Conservation (phyloP, 2,888 invertebrate genomes). For the Nomada goodeniana region DNA sequence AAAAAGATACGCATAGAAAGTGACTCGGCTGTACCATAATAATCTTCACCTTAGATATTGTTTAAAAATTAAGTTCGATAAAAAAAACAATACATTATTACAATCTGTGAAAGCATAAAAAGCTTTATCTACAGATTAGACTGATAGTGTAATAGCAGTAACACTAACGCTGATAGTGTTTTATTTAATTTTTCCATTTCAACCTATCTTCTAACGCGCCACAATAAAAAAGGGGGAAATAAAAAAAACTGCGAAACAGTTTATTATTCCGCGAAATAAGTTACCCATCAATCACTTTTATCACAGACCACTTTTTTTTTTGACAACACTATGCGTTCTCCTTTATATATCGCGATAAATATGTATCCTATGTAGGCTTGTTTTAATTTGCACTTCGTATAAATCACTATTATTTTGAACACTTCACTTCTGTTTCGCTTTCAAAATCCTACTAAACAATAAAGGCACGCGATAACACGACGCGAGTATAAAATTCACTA, state of each 20-base stretch:
- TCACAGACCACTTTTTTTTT: constrained; percentile 5
- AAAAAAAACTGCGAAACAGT: background rate
- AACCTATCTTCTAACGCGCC: background rate
- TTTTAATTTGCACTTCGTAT: constrained; percentile 3
- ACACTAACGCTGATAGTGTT: constrained; percentile 20
- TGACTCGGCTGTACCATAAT: background rate
- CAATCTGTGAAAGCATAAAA: background rate
- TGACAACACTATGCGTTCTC: background rate
- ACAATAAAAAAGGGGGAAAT: background rate
- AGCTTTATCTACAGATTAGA: background rate
- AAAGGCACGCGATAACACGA: background rate
- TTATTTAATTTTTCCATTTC: constrained; percentile 3
- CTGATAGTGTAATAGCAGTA: background rate
- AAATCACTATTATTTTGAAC: constrained; percentile 8
- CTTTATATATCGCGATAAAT: background rate
- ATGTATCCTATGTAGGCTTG: background rate
- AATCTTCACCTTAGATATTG: background rate
- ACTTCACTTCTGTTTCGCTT: constrained; percentile 15
- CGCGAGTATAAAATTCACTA: background rate
- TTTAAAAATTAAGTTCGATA: too few species aligned
- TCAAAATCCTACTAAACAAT: background rate
- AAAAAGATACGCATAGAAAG: too few species aligned
- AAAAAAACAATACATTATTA: background rate
- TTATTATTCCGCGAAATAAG: background rate
- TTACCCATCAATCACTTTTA: constrained; percentile 12